Base-by-base conservation (phyloP, 1,140 invertebrate species). In the Bombus turneri region DNA sequence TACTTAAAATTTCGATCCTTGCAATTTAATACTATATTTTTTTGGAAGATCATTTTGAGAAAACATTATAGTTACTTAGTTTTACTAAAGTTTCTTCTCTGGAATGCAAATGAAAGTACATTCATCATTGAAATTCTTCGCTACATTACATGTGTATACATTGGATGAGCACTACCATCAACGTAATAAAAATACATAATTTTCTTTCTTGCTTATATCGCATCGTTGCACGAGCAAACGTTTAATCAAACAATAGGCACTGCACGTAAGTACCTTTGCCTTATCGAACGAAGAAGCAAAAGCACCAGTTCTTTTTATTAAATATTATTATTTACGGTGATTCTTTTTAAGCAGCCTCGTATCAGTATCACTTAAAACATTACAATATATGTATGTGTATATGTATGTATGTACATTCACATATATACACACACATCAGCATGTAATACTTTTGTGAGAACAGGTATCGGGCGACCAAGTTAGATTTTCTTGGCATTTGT, bases 241-340 rank as follows among this genome's bases (percentile, higher is more conserved):
- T 82, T 91, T 83, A 87, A 91, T 87, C 78, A 92, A 88, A 92
- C 88, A 88, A 68, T 92, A 93, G 92, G 91, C 92, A 92, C 90
- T 91, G 88, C 88, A 91, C 88, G 69, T 89, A 92, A 91, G 88
- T 92, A 89, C 88, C 89, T 90, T 87, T 92, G 89, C 89, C 92
- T 92, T 87, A 81, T 92, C 88, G 86, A 90, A 87, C 86, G 87
- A 91, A 87, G 89, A 92, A 91, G 88, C 91, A 92, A 91, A 92
- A 93, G 92, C 89, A 93, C 91, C 90, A 90, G 90, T 91, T 89
- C 64, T 88, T 91, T 88, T 91, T 82, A 80, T 91, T 79, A 89
- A 88, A 90, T 87, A 88, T 83, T 75, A 78, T 86, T 77, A 59
- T 69, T 83, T 62, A 87, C 43, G 73, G 62, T 75, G 77, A 83